phyloP scores from a whole-genome alignment of 2,113 vertebrate species.

The Lucifuga dentata region DNA sequence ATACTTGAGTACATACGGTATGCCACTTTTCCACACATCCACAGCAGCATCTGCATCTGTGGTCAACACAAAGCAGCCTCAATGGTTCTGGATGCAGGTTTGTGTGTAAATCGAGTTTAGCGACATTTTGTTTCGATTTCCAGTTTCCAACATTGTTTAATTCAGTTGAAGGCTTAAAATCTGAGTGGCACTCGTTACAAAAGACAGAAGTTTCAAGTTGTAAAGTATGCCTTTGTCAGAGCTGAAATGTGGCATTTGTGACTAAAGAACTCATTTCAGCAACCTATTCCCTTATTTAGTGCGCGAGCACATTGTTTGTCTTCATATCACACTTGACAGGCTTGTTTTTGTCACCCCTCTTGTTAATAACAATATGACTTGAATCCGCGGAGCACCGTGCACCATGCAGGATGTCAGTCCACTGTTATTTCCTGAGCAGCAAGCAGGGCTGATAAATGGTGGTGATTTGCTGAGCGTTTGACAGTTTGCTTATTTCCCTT shows the following conservation, averaged over 20 bases:
- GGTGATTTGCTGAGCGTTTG: slow-evolving; percentile 77
- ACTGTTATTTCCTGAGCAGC: slow-evolving; percentile 69
- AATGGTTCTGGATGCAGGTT: neutral
- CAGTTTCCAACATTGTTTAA: neutral
- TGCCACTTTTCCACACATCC: too few relatives aligned
- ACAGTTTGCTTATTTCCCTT: slow-evolving; percentile 82
- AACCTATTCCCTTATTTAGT: slow-evolving; percentile 41
- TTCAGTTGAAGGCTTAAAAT: slow-evolving; percentile 1
- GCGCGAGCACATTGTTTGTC: slow-evolving; percentile 54
- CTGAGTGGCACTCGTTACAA: slow-evolving; percentile 24
- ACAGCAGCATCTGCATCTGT: too few relatives aligned
- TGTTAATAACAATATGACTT: slow-evolving; percentile 66
- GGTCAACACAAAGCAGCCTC: too few relatives aligned
- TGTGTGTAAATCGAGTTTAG: neutral
- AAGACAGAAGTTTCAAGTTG: slow-evolving; percentile 12
- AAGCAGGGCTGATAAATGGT: slow-evolving; percentile 73
- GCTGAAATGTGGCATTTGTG: slow-evolving; percentile 27
- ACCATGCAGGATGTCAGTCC: slow-evolving; percentile 50
- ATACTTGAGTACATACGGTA: too few relatives aligned
- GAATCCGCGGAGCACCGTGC: slow-evolving; percentile 43
- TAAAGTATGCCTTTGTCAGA: slow-evolving; percentile 22
- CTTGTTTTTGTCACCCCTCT: slow-evolving; percentile 37
- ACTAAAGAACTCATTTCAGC: slow-evolving; percentile 50
- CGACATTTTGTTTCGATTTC: neutral
- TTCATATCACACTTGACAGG: slow-evolving; percentile 66